Percentiles rank a stretch among this genome's conserved stretches.
Conservation (phyloP, 2,888 invertebrate genomes). For the Spilarctia lutea region DNA sequence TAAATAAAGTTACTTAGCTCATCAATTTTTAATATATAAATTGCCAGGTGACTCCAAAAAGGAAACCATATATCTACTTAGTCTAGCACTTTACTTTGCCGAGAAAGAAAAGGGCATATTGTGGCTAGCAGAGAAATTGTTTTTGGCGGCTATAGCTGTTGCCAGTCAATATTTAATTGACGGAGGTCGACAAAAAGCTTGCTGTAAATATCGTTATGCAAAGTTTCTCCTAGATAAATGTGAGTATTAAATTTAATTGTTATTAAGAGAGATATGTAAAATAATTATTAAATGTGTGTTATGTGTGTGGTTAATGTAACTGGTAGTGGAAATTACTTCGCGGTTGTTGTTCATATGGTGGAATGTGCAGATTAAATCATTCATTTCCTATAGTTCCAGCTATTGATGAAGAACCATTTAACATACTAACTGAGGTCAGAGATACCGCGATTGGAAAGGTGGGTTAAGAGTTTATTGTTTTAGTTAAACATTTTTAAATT, state of each 20-base stretch:
- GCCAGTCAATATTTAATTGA: slow-evolving; percentile 76
- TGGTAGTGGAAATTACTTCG: background rate
- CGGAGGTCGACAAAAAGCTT: slow-evolving; percentile 81
- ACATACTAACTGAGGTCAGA: slow-evolving; percentile 74
- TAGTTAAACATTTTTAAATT: background rate
- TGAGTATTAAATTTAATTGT: slow-evolving; percentile 54
- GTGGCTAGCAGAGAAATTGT: slow-evolving; percentile 87
- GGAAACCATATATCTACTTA: slow-evolving; percentile 76
- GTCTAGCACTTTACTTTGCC: slow-evolving; percentile 74
- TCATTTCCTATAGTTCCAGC: slow-evolving; percentile 70
- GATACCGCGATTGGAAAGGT: slow-evolving; percentile 78
- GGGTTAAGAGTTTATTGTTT: slow-evolving; percentile 17
- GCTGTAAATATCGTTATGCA: slow-evolving; percentile 83
- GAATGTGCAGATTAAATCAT: background rate
- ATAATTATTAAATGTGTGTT: no score
- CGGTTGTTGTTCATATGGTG: background rate
- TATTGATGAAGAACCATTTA: slow-evolving; percentile 74
- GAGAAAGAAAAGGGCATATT: slow-evolving; percentile 81
- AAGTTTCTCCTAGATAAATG: slow-evolving; percentile 85
- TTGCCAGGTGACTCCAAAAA: slow-evolving; percentile 70
- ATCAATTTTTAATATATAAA: background rate
- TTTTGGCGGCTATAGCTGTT: slow-evolving; percentile 78
- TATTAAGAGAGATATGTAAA: background rate
- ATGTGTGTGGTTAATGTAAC: background rate
- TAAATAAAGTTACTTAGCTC: background rate